A percentile compares a stretch with the other conserved stretches of the same genome.
phyloP scores from a whole-genome alignment of 2,888 invertebrate genomes.

The Ornithoptera priamus region DNA sequence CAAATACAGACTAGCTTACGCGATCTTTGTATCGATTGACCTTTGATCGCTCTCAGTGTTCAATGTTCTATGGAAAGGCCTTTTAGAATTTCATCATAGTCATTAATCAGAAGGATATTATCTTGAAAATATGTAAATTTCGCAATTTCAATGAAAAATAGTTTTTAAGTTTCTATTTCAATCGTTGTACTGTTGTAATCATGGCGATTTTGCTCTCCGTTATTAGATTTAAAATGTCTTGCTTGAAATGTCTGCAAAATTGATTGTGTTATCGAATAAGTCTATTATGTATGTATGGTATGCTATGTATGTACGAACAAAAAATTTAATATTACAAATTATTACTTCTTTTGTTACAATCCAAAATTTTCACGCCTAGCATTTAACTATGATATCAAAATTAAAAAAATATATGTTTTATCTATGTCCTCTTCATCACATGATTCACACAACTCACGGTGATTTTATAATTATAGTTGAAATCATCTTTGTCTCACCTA shows the following conservation, averaged over 20 bases:
- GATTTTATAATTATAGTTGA: conserved; percentile 40
- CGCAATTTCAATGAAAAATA: background rate
- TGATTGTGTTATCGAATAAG: background rate
- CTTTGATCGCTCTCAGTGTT: conserved; percentile 38
- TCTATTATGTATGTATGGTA: background rate
- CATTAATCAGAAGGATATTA: conserved; percentile 25
- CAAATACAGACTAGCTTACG: conserved; percentile 30
- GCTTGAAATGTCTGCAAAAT: background rate
- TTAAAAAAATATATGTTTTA: background rate
- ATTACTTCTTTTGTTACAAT: background rate
- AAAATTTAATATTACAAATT: background rate
- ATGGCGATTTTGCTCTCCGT: background rate
- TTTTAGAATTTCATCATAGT: conserved; percentile 20
- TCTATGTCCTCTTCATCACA: conserved; percentile 50
- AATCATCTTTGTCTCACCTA: conserved; percentile 56
- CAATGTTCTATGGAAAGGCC: conserved; percentile 29
- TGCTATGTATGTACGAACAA: background rate
- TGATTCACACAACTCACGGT: conserved; percentile 49
- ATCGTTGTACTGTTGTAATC: conserved; percentile 10
- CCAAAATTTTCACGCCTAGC: background rate
- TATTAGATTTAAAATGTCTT: background rate
- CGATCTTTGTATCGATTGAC: conserved; percentile 35
- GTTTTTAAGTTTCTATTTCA: conserved; percentile 3
- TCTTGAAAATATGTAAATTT: conserved; percentile 22
- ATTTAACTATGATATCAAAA: background rate